Conservation (phyloP, 2,113 vertebrate genomes). For the Corythoichthys intestinalis region DNA sequence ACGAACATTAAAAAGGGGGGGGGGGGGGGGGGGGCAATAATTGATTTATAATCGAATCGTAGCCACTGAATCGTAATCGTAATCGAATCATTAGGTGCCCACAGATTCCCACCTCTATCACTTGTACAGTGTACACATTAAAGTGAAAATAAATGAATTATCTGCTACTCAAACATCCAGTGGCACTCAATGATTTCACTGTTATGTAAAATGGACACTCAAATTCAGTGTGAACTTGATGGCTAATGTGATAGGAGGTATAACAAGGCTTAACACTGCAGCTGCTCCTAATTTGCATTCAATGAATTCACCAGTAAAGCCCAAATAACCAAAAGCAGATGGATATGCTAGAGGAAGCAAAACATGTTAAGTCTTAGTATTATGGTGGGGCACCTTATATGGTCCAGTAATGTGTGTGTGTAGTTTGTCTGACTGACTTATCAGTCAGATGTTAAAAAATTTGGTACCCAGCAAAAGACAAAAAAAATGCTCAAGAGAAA, state of each 20-base stretch:
- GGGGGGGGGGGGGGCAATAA: no score
- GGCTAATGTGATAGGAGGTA: conserved; percentile 30
- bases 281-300: conserved; percentile 39
- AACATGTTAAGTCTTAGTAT: conserved; percentile 25
- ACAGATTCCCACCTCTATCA: no score
- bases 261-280: conserved; percentile 30
- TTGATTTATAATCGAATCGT: no score
- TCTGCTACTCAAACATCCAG: no score
- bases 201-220: no score
- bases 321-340: conserved; percentile 43
- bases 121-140: no score
- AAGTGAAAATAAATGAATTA: no score
- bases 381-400: conserved; percentile 31
- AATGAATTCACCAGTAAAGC: conserved; percentile 31
- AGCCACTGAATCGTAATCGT: no score
- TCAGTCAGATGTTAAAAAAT: conserved; percentile 18
- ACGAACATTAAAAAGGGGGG: no score
- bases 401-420: conserved; percentile 20
- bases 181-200: no score
- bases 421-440: conserved; percentile 6
- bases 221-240: conserved; percentile 10
- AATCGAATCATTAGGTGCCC: no score
- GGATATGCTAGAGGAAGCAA: conserved; percentile 12
- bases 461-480: conserved; percentile 4
- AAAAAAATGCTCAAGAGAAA: conserved; percentile 13